Conservation (phyloP, 2,888 invertebrate genomes). For the Dolichopus griseipennis region DNA sequence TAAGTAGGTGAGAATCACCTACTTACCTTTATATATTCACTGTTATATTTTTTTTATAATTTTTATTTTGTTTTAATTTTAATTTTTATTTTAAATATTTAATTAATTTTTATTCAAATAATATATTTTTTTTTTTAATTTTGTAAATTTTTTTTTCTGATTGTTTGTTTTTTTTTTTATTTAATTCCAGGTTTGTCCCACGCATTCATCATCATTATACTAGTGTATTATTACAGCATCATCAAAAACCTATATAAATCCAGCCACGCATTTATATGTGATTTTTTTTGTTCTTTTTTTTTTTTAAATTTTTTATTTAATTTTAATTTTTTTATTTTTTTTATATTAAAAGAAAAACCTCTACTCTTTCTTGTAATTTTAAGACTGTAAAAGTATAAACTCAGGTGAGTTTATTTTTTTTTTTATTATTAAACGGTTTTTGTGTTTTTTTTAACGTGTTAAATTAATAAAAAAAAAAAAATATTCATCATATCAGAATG, state of each 20-base stretch:
- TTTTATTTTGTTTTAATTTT: neutral
- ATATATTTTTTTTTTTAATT: too few species aligned
- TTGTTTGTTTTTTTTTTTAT: neutral
- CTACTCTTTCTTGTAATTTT: too few species aligned
- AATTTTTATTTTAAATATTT: neutral
- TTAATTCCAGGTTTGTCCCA: neutral
- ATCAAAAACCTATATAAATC: neutral
- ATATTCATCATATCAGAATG: too few species aligned
- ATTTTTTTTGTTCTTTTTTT: too few species aligned
- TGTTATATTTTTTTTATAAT: neutral
- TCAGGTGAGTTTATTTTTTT: too few species aligned
- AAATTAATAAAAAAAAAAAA: too few species aligned
- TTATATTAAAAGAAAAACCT: too few species aligned
- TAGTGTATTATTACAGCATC: neutral
- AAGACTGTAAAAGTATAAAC: too few species aligned
- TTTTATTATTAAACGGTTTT: too few species aligned
- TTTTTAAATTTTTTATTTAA: too few species aligned
- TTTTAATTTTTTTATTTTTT: too few species aligned
- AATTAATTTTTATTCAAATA: neutral
- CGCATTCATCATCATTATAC: constrained; percentile 6
- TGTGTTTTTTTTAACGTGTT: too few species aligned
- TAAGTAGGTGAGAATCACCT: neutral
- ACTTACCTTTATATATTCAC: neutral
- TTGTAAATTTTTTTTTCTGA: neutral
- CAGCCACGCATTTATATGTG: neutral